phyloP scores from a whole-genome alignment of 2,113 vertebrate genomes.

The Paradoxurus hermaphroditus region DNA sequence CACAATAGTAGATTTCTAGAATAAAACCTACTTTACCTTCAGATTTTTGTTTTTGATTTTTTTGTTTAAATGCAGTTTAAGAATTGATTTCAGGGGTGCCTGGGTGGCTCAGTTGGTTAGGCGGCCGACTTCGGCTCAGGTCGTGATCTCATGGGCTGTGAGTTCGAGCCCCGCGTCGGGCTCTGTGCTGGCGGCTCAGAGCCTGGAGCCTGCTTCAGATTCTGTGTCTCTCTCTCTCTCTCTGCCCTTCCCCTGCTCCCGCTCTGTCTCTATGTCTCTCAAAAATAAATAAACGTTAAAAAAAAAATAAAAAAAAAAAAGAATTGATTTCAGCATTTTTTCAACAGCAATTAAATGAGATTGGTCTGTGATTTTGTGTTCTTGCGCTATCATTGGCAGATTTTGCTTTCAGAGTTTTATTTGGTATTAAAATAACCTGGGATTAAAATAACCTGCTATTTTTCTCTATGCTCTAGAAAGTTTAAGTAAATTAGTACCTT shows the following conservation, averaged over 20 bases:
- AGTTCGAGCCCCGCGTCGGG: too few species aligned
- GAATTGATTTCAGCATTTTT: background rate
- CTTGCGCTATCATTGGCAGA: background rate
- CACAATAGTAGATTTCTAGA: background rate
- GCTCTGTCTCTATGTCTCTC: too few species aligned
- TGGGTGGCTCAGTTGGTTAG: too few species aligned
- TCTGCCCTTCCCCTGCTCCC: too few species aligned
- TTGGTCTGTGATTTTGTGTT: background rate
- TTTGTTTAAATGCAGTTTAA: background rate
- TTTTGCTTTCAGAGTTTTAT: background rate
- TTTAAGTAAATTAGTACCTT: background rate
- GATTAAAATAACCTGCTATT: background rate
- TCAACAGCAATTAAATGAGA: background rate
- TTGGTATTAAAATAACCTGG: background rate
- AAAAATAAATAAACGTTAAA: too few species aligned
- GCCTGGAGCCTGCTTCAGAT: too few species aligned
- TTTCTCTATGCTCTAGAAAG: background rate
- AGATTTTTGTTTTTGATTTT: background rate
- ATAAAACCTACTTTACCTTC: slow-evolving; percentile 2
- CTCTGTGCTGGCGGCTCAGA: too few species aligned
- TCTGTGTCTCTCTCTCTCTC: too few species aligned
- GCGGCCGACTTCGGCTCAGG: too few species aligned
- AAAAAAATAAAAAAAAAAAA: too few species aligned
- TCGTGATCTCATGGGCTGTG: too few species aligned
- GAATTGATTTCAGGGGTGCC: background rate